Base-by-base conservation (phyloP, 2,888 invertebrate genomes). In the Smittia sp. region DNA sequence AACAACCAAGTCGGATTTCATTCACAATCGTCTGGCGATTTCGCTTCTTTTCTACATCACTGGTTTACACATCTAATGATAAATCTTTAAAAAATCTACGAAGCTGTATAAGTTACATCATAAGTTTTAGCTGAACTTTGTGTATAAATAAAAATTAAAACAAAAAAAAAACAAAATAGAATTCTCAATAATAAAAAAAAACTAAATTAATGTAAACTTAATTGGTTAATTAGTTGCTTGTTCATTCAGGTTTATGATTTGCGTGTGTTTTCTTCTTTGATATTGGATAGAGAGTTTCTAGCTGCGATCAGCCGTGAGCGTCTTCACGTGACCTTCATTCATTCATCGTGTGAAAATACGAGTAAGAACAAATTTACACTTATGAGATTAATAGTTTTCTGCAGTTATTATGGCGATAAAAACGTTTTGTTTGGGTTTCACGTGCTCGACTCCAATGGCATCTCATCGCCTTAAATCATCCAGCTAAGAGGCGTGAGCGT, bases 341-440 rank as follows among this genome's bases (percentile, higher is more conserved):
- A n/a, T 46, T 46, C 46, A 46, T 15, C 2, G 46, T 46, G 46
- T 46, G 46, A 46, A 46, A 46, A 46, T 46, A 46, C 46, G 15
- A 46, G 3, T 46, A 46, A 46, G 9, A 46, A 46, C 6, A 46
- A 7, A 46, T 46, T 46, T 46, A 32, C 32, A 46, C 46, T 46
- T 46, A 46, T 46, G 46, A 46, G 46, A 46, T 46, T 46, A 46
- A n/a, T 46, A 46, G 46, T 46, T 11, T 46, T 46, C 46, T 46
- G 46, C 15, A 46, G 46, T 11, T 46, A 9, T 46, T 46, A 46
- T 46, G 46, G 46, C 46, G 11, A 46, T 46, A 46, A 46, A 46
- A 46, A 46, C 15, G 15, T 46, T 46, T 46, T 15, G n/a, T 15
- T 46, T 46, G n/a, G 15, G 11, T 46, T 46, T 46, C 11, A 13